phyloP scores from a whole-genome alignment of 2,888 invertebrate genomes.

The Phanerotoma sp. region DNA sequence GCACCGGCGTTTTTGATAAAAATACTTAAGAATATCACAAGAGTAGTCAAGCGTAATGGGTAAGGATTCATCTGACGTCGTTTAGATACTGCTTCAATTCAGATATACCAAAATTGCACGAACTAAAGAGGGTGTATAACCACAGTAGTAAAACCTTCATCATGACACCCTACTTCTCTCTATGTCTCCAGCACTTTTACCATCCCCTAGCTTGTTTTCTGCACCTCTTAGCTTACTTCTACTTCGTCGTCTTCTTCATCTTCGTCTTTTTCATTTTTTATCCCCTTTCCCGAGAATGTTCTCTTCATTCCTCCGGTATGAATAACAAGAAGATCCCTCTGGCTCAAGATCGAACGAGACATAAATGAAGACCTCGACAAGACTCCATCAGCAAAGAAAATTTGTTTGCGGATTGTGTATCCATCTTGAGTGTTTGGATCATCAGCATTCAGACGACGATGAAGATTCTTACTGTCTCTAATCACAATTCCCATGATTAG shows the following conservation, averaged over 20 bases:
- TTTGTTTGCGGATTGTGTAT: not conserved
- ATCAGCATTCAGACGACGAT: not conserved
- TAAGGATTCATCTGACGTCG: slow-evolving; percentile 41
- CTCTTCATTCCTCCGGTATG: not conserved
- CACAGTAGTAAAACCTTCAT: slow-evolving; percentile 35
- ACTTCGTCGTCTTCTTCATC: not conserved
- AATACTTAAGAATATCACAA: not conserved
- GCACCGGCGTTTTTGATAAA: not conserved
- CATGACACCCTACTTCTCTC: slow-evolving; percentile 5
- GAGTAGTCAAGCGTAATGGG: slow-evolving; percentile 2
- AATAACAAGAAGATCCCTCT: not conserved
- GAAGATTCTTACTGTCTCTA: no score
- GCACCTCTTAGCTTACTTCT: not conserved
- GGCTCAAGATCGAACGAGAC: not conserved
- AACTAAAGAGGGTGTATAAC: slow-evolving; percentile 41
- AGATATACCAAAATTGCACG: slow-evolving; percentile 44
- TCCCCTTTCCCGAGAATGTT: not conserved
- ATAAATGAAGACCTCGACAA: not conserved
- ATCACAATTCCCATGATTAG: no score
- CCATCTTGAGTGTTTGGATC: not conserved
- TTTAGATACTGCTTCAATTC: slow-evolving; percentile 47
- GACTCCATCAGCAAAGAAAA: not conserved
- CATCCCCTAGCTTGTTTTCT: no score
- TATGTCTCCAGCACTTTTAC: no score
- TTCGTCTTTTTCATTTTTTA: not conserved